Base-by-base conservation (phyloP, 1,140 invertebrate genomes). In the Bombus terrestris region DNA sequence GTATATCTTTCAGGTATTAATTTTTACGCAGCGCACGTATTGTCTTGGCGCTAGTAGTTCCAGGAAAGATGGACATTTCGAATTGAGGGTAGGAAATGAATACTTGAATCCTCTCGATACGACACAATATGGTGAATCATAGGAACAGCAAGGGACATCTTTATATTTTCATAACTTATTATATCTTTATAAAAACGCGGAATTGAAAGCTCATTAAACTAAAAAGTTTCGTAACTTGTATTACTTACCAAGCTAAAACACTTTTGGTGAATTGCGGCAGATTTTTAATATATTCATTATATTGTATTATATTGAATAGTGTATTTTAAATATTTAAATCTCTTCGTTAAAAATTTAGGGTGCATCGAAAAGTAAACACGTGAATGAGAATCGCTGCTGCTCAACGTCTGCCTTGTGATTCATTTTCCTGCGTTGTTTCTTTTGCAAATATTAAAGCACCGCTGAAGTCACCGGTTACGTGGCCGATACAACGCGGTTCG, bases 391-490 rank as follows among this genome's bases (percentile, higher is more conserved):
- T 28, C 37, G 3, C 35, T 57, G 79, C 0, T 10, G 79, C 0
- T 10, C 6, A 25, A 35, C 12, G 28, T 32, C 47, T 4, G 13
- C 47, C 35, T 57, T 71, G 79, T 41, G 66, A 71, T 71, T 81
- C 66, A 81, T 53, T 71, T 81, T 59, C 18, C 79, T 57, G 13
- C 32, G 43, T n/a, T 62, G 37, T 62, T 72, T 59, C 43, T 81
- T 81, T 81, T 25, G 80, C n/a, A 59, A 62, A 73, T 73, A 62
- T 81, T 57, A 53, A 59, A 73, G 9, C 53, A 57, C n/a, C 37
- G 68, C 35, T 81, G n/a, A 59, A 32, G 47, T 59, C 41, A 69
- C 13, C 79, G 35, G n/a, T 81, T 81, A 81, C 80, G 69, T 81
- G 47, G 28, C 2, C 9, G n/a, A 78, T 43, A 22, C 53, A 8